Evolutionary conservation across 2,888 invertebrate species (phyloP), one percentile per base, ranked within the genome.

Genomic region (Tetragonula carbonaria): DNA sequence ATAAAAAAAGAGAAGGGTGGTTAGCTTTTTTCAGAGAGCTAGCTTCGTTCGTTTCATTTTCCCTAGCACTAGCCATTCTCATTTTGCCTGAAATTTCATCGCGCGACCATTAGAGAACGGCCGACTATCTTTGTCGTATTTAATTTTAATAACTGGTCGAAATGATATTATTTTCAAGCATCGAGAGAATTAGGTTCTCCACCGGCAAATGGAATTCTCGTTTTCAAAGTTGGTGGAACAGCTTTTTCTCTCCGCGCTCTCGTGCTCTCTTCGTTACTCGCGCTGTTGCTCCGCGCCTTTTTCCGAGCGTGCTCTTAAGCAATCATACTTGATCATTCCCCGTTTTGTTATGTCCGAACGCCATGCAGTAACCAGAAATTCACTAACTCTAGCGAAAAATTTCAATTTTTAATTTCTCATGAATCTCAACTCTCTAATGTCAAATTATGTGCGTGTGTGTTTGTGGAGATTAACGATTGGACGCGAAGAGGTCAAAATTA

Each of bases 401-500:
- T 6, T 38, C 28, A 4, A 38, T 38, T 38, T 38, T 38, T 38
- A 38, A 38, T 38, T 28, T 28, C 28, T 28, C 28, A 28, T 28
- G 38, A 38, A 38, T 38, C 18, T 73, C 28, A 3, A 33, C 3
- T 33, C 33, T 78, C 21, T 28, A 5, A 73, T 65, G 73, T 78
- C 66, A 72, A 77, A 77, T 45, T 38, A 45, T 33, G 33, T 33
- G 33, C 8, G 8, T 8, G 8, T 38, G 38, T 38, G 8, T 8
- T 8, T 38, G 38, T 8, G 18, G 28, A 28, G 14, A 45, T 51
- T 18, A 16, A 28, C 8, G 57, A 59, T n/a, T 14, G 23, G 2
- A 59, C n/a, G 18, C 23, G 5, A 78, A 67, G 53, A 14, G 23
- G 2, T 51, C 14, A 16, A 62, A 67, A 81, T 78, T 45, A 28